phyloP scores from a whole-genome alignment of 2,888 invertebrate genomes.

The Volucella inanis region DNA sequence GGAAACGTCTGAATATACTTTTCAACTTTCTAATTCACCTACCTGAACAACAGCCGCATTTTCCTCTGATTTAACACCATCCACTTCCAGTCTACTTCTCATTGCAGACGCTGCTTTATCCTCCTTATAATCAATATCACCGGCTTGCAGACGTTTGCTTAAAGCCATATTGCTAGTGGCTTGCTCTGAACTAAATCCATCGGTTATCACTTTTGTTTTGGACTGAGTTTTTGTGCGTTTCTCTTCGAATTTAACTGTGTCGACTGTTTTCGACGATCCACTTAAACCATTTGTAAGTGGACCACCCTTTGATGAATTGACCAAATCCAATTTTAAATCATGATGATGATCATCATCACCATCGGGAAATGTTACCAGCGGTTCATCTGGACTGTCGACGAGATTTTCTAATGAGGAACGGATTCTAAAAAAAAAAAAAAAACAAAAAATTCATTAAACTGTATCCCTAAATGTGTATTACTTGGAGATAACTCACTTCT shows the following conservation, averaged over 20 bases:
- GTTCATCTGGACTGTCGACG: conserved; percentile 88
- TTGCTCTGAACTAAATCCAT: conserved; percentile 91
- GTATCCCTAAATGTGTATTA: neutral
- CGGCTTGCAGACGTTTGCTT: conserved; percentile 90
- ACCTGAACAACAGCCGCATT: conserved; percentile 92
- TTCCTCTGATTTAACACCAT: conserved; percentile 93
- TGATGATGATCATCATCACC: conserved; percentile 87
- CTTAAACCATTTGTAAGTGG: conserved; percentile 81
- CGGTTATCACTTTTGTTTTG: conserved; percentile 91
- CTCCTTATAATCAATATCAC: conserved; percentile 92
- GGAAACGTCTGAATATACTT: neutral
- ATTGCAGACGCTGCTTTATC: conserved; percentile 90
- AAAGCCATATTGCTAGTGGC: conserved; percentile 88
- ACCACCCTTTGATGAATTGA: conserved; percentile 83
- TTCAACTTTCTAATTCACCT: conserved; percentile 50
- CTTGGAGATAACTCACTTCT: conserved; percentile 77
- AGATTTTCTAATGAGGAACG: conserved; percentile 91
- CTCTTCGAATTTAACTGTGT: conserved; percentile 92
- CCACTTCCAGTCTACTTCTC: conserved; percentile 90
- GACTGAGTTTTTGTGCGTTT: conserved; percentile 91
- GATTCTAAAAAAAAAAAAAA: conserved; percentile 83
- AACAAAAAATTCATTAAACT: neutral
- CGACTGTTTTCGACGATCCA: conserved; percentile 82
- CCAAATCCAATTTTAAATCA: conserved; percentile 82
- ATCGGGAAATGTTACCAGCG: conserved; percentile 92